These are phyloP conservation scores for Lithobates pipiens DNA, from an alignment of 2,797 vertebrate species.

Conservation along the genomic window DNA sequence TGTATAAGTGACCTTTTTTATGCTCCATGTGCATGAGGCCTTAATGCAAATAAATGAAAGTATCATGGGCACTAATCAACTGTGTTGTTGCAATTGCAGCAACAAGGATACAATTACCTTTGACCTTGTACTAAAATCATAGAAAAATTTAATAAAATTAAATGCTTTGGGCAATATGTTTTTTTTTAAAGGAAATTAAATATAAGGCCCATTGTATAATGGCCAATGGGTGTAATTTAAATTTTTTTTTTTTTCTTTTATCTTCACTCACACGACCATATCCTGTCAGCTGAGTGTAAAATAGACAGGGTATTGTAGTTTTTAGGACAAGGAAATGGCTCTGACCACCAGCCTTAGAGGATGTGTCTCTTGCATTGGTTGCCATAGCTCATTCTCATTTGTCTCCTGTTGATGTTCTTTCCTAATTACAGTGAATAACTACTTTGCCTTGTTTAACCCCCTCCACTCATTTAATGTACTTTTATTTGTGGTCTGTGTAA, in stretches of 20 bases:
- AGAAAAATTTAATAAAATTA: no score
- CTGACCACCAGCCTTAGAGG: neutral
- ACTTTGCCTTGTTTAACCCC: neutral
- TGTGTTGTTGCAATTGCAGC: no score
- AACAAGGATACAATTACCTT: no score
- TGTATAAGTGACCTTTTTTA: no score
- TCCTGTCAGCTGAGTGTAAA: neutral
- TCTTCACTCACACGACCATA: neutral
- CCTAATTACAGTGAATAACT: neutral
- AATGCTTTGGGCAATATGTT: neutral
- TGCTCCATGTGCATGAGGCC: no score
- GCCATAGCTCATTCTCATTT: neutral
- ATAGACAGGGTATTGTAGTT: neutral
- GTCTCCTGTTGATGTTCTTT: neutral
- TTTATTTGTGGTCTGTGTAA: slow-evolving; percentile 5
- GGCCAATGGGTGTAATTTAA: neutral
- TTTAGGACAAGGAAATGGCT: neutral
- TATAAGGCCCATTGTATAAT: neutral
- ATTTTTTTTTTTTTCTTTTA: neutral
- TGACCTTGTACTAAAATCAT: no score
- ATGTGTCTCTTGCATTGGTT: neutral
- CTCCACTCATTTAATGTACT: neutral
- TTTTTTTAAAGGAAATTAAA: neutral
- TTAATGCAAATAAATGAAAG: no score
- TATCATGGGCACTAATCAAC: no score